A percentile compares a stretch with the other conserved stretches of the same genome.
phyloP scores from a whole-genome alignment of 1,140 invertebrate genomes.

The Nephila pilipes region DNA sequence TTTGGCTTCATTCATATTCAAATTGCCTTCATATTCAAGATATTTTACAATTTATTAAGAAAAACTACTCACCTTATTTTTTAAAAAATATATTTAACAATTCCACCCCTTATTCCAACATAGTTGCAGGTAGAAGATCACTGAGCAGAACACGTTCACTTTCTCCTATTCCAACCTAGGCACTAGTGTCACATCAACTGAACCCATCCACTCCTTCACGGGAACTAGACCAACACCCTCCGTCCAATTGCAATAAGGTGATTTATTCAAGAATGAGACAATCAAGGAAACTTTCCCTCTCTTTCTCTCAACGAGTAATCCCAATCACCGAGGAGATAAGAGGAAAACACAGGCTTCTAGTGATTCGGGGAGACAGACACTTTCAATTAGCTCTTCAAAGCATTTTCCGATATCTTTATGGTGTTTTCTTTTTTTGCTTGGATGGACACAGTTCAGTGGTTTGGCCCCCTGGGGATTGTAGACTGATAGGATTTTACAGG shows the following conservation, averaged over 20 bases:
- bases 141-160: background rate
- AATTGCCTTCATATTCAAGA: too few relatives aligned
- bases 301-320: background rate
- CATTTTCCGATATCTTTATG: background rate
- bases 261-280: background rate
- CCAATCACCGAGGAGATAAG: background rate
- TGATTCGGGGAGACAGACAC: background rate
- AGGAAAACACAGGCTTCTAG: background rate
- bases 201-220: constrained; percentile 23
- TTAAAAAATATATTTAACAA: background rate
- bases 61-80: too few relatives aligned
- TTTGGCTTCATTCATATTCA: too few relatives aligned
- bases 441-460: background rate
- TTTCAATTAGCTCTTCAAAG: background rate
- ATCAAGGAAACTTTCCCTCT: constrained; percentile 18
- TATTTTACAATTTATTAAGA: too few relatives aligned
- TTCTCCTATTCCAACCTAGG: background rate
- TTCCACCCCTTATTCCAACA: background rate
- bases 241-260: background rate
- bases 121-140: background rate
- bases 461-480: background rate
- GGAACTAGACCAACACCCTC: constrained; percentile 57
- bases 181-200: background rate
- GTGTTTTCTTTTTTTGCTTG: background rate
- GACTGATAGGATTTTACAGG: background rate